A percentile compares a stretch with the other conserved stretches of the same genome.
Evolutionary conservation across 2,113 vertebrate species (phyloP).

Genomic region (Copsychus sechellarum): DNA sequence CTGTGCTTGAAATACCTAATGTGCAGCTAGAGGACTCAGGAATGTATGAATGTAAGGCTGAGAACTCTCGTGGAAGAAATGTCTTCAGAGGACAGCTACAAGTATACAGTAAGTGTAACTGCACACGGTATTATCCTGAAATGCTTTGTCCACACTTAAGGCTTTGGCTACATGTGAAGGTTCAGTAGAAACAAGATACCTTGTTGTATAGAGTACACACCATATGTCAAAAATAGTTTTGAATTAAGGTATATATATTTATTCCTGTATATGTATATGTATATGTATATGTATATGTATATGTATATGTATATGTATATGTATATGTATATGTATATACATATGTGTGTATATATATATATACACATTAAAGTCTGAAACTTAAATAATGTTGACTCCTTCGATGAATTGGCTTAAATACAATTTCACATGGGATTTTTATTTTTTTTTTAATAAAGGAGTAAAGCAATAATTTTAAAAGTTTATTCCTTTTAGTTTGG

Average conservation of each 20-base stretch:
- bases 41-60: slow-evolving; percentile 92
- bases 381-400: neutral
- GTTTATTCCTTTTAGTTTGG: neutral
- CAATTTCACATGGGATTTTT: neutral
- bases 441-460: neutral
- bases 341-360: too few species aligned
- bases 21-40: slow-evolving; percentile 93
- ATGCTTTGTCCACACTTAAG: neutral
- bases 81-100: slow-evolving; percentile 93
- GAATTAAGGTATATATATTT: neutral
- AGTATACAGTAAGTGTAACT: slow-evolving; percentile 90
- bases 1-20: slow-evolving; percentile 93
- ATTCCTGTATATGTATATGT: too few species aligned
- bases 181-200: neutral
- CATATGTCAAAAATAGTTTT: neutral
- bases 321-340: too few species aligned
- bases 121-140: neutral
- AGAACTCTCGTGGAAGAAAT: slow-evolving; percentile 90
- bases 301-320: too few species aligned
- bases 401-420: neutral
- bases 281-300: too few species aligned
- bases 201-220: neutral
- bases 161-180: neutral
- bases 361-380: neutral
- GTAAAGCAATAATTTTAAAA: neutral